These are phyloP conservation scores for Clarias macrocephalus DNA, from an alignment of 2,113 vertebrate species.

Conservation along the genomic window DNA sequence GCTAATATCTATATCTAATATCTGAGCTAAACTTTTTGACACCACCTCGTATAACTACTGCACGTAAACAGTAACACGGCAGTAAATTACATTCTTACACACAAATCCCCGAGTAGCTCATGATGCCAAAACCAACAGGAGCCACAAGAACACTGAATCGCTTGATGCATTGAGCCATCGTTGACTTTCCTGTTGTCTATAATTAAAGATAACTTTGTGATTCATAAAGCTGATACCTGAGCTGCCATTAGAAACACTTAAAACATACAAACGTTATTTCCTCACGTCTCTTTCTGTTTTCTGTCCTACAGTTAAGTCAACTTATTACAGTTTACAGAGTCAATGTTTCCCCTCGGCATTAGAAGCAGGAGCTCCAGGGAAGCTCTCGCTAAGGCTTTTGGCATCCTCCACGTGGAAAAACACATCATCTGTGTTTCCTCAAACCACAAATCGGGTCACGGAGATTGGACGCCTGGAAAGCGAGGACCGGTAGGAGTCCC, in stretches of 20 bases:
- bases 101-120: neutral
- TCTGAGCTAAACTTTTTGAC: no score
- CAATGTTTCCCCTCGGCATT: neutral
- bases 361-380: neutral
- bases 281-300: neutral
- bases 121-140: neutral
- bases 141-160: neutral
- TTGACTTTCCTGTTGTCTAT: neutral
- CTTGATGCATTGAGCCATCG: neutral
- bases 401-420: conserved; percentile 17
- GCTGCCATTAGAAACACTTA: neutral
- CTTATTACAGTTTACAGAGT: neutral
- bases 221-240: neutral
- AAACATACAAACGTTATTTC: neutral
- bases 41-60: neutral
- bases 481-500: neutral
- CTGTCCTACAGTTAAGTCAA: neutral
- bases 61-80: neutral
- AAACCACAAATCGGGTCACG: neutral
- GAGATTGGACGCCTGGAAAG: neutral
- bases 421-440: conserved; percentile 1
- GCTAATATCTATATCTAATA: no score
- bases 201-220: neutral
- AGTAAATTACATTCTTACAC: neutral
- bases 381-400: neutral